Conservation (phyloP, 2,797 vertebrate species). For the Hydrocynus forskahlii region DNA sequence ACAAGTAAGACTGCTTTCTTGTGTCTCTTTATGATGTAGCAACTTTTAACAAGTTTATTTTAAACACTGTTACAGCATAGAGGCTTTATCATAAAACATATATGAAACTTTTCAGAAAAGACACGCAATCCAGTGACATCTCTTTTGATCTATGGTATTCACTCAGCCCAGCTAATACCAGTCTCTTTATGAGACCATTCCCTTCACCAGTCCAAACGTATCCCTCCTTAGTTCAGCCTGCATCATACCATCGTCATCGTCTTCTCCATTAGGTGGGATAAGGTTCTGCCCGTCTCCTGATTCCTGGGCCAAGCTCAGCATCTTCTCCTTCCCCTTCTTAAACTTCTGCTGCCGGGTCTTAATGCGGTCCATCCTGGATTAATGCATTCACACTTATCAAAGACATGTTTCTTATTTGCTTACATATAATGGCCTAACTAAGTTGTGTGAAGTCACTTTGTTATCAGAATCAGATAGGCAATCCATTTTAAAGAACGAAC, state of each 20-base stretch:
- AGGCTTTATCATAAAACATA: background rate
- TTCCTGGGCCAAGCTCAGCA: constrained; percentile 91
- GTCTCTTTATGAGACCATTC: background rate
- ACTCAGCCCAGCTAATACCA: background rate
- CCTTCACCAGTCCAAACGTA: background rate
- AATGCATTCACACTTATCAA: constrained; percentile 57
- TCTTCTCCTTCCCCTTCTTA: constrained; percentile 97
- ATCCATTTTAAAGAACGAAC: too few species aligned
- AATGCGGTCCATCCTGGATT: constrained; percentile 96
- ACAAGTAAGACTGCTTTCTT: constrained; percentile 19
- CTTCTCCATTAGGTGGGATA: constrained; percentile 84
- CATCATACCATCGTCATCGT: constrained; percentile 78
- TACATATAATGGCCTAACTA: background rate
- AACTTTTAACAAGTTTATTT: constrained; percentile 4
- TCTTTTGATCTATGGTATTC: constrained; percentile 7
- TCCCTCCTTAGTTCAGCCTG: constrained; percentile 7
- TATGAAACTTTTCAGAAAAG: background rate
- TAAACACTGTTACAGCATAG: constrained; percentile 22
- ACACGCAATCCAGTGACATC: background rate
- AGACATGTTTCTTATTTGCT: background rate
- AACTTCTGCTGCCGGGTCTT: constrained; percentile 98
- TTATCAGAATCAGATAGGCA: too few species aligned
- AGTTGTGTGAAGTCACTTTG: background rate
- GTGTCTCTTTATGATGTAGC: constrained; percentile 11
- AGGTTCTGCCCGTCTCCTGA: constrained; percentile 83